Evolutionary conservation across 2,888 invertebrate genomes (phyloP).

Genomic region (Drosophila paranaensis): DNA sequence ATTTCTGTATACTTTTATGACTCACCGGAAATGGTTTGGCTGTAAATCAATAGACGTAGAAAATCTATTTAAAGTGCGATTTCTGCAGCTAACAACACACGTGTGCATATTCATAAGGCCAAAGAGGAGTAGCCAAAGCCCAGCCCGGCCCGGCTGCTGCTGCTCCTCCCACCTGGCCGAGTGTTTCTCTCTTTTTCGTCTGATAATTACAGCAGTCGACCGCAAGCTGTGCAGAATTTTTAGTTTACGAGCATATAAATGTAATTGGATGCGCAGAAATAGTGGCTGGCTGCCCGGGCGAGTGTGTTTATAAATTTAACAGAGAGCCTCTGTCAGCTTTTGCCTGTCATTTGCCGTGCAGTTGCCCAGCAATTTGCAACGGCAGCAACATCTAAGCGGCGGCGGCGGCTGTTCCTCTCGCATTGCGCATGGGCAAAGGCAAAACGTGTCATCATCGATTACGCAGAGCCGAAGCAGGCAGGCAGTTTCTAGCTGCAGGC

Average conservation of each 20-base stretch:
- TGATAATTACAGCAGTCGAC: conserved; percentile 63
- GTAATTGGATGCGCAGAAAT: conserved; percentile 82
- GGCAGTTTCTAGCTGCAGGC: conserved; percentile 16
- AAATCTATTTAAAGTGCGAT: conserved; percentile 16
- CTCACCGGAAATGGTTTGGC: conserved; percentile 17
- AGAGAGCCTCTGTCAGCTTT: conserved; percentile 37
- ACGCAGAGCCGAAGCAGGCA: conserved; percentile 48
- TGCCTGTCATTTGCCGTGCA: conserved; percentile 44
- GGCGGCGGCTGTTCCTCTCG: conserved; percentile 22
- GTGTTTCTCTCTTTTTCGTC: conserved; percentile 8
- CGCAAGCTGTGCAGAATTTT: conserved; percentile 72
- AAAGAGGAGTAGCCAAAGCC: not conserved
- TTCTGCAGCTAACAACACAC: conserved; percentile 7
- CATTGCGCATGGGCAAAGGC: conserved; percentile 72
- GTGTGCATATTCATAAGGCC: conserved; percentile 10
- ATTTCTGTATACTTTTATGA: conserved; percentile 21
- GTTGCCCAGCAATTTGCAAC: conserved; percentile 61
- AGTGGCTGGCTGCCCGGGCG: conserved; percentile 45
- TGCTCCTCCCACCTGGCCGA: not conserved
- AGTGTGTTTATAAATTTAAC: conserved; percentile 57
- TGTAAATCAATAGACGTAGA: conserved; percentile 29
- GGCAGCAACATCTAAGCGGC: conserved; percentile 10
- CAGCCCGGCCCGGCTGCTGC: not conserved
- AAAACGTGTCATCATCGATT: conserved; percentile 81
- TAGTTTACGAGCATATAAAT: conserved; percentile 82